Evolutionary conservation across 2,888 invertebrate genomes (phyloP).

Genomic region (Rutpela maculata): DNA sequence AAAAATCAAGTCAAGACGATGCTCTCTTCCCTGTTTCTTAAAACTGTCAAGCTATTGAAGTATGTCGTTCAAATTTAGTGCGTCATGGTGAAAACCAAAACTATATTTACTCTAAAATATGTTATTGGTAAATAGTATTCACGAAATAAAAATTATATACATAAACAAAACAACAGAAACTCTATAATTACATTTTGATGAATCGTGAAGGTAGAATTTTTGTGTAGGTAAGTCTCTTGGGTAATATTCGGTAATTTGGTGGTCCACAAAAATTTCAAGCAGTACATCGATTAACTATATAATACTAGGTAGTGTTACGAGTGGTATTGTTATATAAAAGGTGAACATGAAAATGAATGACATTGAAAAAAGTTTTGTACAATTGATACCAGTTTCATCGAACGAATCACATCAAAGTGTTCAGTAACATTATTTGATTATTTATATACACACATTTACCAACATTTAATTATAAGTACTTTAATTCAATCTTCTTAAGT

Average conservation of each 20-base stretch:
- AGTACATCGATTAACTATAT: constrained; percentile 60
- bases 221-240: constrained; percentile 50
- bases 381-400: constrained; percentile 47
- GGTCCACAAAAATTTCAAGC: constrained; percentile 70
- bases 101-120: not conserved
- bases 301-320: constrained; percentile 21
- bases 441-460: constrained; percentile 59
- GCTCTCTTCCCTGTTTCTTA: no score
- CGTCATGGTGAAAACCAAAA: no score
- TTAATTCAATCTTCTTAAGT: constrained; percentile 56
- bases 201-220: constrained; percentile 12
- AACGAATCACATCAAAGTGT: constrained; percentile 54
- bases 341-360: constrained; percentile 7
- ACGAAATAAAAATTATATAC: constrained; percentile 19
- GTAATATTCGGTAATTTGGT: constrained; percentile 56
- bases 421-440: constrained; percentile 54
- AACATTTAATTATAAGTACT: constrained; percentile 53
- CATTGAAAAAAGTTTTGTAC: constrained; percentile 43
- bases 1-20: no score
- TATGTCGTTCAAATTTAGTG: no score
- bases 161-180: not conserved
- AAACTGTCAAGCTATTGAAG: no score
- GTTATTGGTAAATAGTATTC: constrained; percentile 25
- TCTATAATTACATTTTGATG: constrained; percentile 8
- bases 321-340: constrained; percentile 23